Base-by-base conservation (phyloP, 2,888 invertebrate genomes). In the Lithophane semibrunnea region DNA sequence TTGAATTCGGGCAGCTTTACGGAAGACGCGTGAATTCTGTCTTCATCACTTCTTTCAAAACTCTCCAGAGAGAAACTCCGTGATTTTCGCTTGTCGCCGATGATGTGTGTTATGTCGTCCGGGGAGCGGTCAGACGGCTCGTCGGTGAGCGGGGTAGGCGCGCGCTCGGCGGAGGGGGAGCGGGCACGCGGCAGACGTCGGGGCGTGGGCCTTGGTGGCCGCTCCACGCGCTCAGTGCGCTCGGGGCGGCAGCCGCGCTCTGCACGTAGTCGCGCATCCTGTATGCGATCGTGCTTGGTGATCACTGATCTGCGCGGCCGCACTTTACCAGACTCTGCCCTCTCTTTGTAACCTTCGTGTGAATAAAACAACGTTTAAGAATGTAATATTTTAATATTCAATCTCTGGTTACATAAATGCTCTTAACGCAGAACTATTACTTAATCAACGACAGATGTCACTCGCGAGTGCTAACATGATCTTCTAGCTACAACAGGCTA, bases 311-410 rank as follows among this genome's bases (percentile, higher is more conserved):
- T 73, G 75, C 83, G 76, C 56, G 66, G 67, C 60, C 75, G 73
- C 70, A 66, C 58, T 69, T 68, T 75, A 65, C 79, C 78, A 67
- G 69, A 68, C 37, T 78, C 81, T 52, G 72, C 61, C 71, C 73
- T 83, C 71, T 77, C 84, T 72, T 82, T 85, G 78, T 72, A 47
- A 87, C 91, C 91, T 91, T 91, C 13, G 84, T 81, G 71, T 52
- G 58, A 88, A 89, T 91, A 60, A 91, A 91, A 91, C 91, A 64
- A 89, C 87, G 12, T 85, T 75, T 75, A 77, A 72, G 77, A 71
- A 79, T 72, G n/a, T 61, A 44, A 74, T 82, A 58, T 79, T 86
- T 87, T 87, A 84, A 86, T 87, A 75, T 68, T 73, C 58, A 66
- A 75, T 75, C 75, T 77, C 67, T 81, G 68, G 42, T 84, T 87